These are phyloP conservation scores for Xanthostigma xanthostigma DNA, from an alignment of 2,888 invertebrate species.

Conservation along the genomic window DNA sequence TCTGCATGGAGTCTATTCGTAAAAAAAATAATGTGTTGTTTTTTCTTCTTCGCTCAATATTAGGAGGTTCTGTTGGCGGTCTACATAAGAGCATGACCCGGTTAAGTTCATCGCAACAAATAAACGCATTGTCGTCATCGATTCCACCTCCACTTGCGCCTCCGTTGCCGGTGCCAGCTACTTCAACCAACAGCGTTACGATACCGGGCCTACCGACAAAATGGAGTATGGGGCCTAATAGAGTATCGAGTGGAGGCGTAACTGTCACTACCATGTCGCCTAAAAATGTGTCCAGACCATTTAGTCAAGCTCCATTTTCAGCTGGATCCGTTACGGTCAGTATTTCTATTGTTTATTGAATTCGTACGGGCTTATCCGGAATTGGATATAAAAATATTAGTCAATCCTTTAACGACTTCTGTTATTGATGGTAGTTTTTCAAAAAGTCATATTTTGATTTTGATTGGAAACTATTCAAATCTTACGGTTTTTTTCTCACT, in stretches of 20 bases:
- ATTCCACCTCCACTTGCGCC: constrained; percentile 13
- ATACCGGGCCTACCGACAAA: constrained; percentile 33
- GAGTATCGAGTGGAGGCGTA: constrained; percentile 37
- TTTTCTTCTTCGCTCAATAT: constrained; percentile 5
- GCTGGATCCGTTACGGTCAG: constrained; percentile 11
- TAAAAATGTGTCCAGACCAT: constrained; percentile 29
- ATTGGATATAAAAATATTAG: neutral
- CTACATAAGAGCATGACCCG: constrained; percentile 73
- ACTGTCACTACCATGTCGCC: constrained; percentile 50
- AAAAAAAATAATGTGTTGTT: too few relatives aligned
- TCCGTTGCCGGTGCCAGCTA: constrained; percentile 25
- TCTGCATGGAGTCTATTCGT: too few relatives aligned
- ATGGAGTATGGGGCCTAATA: constrained; percentile 27
- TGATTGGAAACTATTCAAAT: too few relatives aligned
- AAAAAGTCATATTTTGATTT: neutral
- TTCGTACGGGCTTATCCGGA: neutral
- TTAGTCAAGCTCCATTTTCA: constrained; percentile 36
- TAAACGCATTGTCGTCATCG: constrained; percentile 31
- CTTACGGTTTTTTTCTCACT: too few relatives aligned
- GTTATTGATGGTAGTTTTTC: neutral
- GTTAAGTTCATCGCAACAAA: constrained; percentile 62
- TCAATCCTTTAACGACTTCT: neutral
- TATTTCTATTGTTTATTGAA: neutral
- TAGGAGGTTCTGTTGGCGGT: constrained; percentile 59
- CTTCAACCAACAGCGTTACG: constrained; percentile 31